Percentiles rank a stretch among this genome's conserved stretches.
These are phyloP conservation scores for Oppia nitens DNA, from an alignment of 1,140 invertebrate genomes.

Conservation along the genomic window DNA sequence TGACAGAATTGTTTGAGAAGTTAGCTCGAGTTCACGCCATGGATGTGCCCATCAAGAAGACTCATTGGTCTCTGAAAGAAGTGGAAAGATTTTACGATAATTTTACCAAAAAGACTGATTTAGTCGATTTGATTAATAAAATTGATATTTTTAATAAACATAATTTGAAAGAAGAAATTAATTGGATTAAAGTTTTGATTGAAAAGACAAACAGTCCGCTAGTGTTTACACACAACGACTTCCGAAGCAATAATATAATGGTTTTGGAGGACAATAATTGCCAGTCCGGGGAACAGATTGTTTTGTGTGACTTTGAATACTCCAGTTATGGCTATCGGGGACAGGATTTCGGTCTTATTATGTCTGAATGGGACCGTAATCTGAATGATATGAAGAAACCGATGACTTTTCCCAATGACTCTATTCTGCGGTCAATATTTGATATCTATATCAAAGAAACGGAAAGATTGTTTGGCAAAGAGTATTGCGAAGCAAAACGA, in stretches of 20 bases:
- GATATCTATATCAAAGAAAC: neutral
- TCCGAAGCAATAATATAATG: neutral
- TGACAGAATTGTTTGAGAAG: neutral
- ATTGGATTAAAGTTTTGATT: neutral
- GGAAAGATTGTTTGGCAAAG: neutral
- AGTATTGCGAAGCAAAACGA: neutral
- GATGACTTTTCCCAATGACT: neutral
- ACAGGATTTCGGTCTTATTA: neutral
- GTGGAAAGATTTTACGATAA: too few relatives aligned
- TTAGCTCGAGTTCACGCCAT: constrained; percentile 1
- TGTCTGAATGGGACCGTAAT: neutral
- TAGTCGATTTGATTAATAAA: too few relatives aligned
- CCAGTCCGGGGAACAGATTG: neutral
- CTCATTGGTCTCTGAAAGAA: neutral
- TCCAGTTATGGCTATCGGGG: constrained; percentile 1
- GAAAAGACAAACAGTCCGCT: neutral
- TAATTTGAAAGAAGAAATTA: neutral
- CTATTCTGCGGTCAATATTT: neutral
- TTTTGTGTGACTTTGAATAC: constrained; percentile 1
- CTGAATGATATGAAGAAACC: neutral
- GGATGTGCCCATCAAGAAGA: constrained; percentile 5
- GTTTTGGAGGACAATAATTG: neutral
- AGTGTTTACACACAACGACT: constrained; percentile 5
- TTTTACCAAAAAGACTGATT: too few relatives aligned
- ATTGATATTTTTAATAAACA: neutral